Evolutionary conservation across 2,113 vertebrate species (phyloP).

Genomic region (Lamprologus tigripictilis): DNA sequence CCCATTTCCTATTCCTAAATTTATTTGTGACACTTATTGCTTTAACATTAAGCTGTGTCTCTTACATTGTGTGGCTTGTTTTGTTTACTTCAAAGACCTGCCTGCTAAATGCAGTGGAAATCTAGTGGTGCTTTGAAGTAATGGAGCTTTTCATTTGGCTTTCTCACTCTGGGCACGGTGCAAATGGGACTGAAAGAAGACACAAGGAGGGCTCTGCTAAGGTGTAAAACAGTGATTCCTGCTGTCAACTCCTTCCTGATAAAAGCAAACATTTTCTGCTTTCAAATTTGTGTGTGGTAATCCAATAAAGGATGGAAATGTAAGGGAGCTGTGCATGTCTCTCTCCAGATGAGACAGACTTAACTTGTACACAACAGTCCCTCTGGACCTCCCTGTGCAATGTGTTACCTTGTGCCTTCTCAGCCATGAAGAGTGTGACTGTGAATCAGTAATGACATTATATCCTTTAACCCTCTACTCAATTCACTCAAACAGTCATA

Average conservation of each 20-base stretch:
- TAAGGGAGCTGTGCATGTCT: background rate
- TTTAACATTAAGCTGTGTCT: conserved; percentile 11
- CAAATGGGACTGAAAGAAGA: conserved; percentile 57
- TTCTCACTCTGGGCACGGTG: conserved; percentile 39
- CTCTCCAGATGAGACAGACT: conserved; percentile 18
- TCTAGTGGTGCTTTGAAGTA: conserved; percentile 58
- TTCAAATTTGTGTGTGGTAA: conserved; percentile 38
- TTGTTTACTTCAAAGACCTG: conserved; percentile 64
- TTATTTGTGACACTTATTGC: conserved; percentile 12
- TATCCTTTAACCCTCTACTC: conserved; percentile 49
- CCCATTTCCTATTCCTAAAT: conserved; percentile 16
- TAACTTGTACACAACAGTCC: background rate
- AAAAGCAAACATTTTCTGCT: conserved; percentile 31
- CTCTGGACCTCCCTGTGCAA: conserved; percentile 17
- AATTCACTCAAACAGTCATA: conserved; percentile 40
- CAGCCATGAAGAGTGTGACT: conserved; percentile 52
- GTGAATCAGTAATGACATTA: conserved; percentile 75
- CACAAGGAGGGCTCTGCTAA: conserved; percentile 55
- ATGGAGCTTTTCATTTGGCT: conserved; percentile 52
- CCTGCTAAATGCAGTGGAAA: conserved; percentile 32
- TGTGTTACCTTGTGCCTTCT: conserved; percentile 69
- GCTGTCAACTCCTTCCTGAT: conserved; percentile 15
- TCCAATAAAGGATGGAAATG: conserved; percentile 33
- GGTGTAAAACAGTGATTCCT: conserved; percentile 28
- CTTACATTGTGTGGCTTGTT: conserved; percentile 36